Evolutionary conservation across 2,113 vertebrate genomes (phyloP), one percentile per base, ranked within the genome.

Genomic region (Paralichthys olivaceus): DNA sequence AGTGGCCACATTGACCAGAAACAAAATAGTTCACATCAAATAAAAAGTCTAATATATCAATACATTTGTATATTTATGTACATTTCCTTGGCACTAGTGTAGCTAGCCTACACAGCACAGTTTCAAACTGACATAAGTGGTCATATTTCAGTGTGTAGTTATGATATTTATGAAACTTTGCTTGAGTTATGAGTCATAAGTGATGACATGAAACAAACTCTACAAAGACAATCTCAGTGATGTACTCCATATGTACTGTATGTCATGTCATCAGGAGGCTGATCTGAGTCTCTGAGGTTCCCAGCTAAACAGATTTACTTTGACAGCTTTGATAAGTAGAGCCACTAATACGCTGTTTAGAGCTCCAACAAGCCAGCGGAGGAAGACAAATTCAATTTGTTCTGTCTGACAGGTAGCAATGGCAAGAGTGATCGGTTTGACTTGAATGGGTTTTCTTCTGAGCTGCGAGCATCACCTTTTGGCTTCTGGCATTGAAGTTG

Each of bases 381-480:
- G 91, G 91, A 93, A 91, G 93, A 93, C 92, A 91, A 93, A 94
- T 95, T 94, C 91, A 93, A 95, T 95, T 95, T 94, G 93, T 93
- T 90, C 85, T 72, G 72, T 88, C 80, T 93, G 94, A 94, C 93
- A 94, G 91, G 90, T 84, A 89, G 89, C 84, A 74, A 83, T 62
- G 81, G 89, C 69, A 84, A 85, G 89, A 91, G 86, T 87, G 89
- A 92, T 93, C 67, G 73, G 67, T 83, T 63, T 69, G 84, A 91
- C 84, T 89, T 47, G 69, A 90, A 87, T 85, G 82, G 85, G 40
- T 83, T 89, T 86, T 77, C 79, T 71, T 80, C 75, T 83, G 85
- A 87, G 77, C 76, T 32, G 84, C 63, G 29, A 59, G 84, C 83
- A 32, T 91, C 91, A 92, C 88, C 88, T 93, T 87, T 92, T 87